Evolutionary conservation across 1,140 invertebrate genomes (phyloP), one percentile per base, ranked within the genome.

Genomic region (Mactra quadrangularis): DNA sequence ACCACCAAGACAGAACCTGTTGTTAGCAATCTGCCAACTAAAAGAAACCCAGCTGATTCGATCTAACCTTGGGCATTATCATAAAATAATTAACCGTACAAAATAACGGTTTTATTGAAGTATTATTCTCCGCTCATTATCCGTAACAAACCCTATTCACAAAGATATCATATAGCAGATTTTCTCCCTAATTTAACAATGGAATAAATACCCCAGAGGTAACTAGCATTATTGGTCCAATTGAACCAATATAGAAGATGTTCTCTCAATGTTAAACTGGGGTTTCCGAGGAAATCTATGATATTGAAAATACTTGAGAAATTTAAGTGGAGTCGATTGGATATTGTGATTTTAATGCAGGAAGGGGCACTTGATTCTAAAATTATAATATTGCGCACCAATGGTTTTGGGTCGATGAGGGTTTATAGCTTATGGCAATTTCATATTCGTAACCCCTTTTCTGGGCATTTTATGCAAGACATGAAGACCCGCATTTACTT

Each of bases 21-120:
- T 81, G 77, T 81, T 19, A 11, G 13, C 77, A 81, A 81, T 81
- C 77, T 81, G 77, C 45, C 66, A 41, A 50, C 27, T 29, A 41
- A 70, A 53, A 53, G 50, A 38, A 38, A 22, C 47, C 77, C 77
- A 70, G 50, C 77, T 71, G 77, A 71, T 62, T 71, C n/a, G 6
- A 41, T 22, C 22, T 35, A 60, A 71, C 77, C 77, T 50, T 57
- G 29, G 64, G 64, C 53, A 35, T 60, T 81, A 71, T 81, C 64
- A 70, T 81, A 71, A 81, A 81, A 81, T 71, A 81, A 81, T 81
- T 81, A 81, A 81, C 50, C 64, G 47, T 70, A 70, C 77, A 66
- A 35, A 81, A 57, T 71, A 81, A 81, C 77, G 77, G 77, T 71
- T 81, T 81, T 81, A 81, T 81, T 31, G 64, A 38, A 31, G 31